Base-by-base conservation (phyloP, 35 echinoderm and acorn worm species). In the Lytechinus pictus region DNA sequence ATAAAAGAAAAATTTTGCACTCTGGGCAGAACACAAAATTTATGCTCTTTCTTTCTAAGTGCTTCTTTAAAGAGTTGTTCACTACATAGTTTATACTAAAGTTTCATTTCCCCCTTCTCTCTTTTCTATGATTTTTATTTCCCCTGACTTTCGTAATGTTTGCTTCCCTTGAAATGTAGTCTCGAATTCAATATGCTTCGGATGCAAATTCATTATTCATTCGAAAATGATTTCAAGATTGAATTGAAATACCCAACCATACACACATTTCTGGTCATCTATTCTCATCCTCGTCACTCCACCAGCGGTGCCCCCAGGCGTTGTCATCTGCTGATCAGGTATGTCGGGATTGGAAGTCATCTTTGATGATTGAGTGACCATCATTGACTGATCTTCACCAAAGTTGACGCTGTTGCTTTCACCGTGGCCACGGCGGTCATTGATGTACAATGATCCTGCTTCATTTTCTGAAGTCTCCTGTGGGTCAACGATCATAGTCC, bases 221-320 rank as follows among this genome's bases (percentile, higher is more conserved):
- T 44, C 33, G 33, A 44, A 44, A 44, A 44, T 44, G 33, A 44
- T 44, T 44, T 44, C 33, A 44, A 44, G 33, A 44, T 44, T 44
- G 33, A 44, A 44, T 44, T 44, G 33, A 44, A 44, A 44, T 79
- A 79, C 4, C 21, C 21, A 7, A 7, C 21, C 66, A 19, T 79
- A 79, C 66, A 79, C 66, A 79, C 66, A 79, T 79, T 79, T 79
- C 66, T 79, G 66, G 12, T 79, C 66, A 79, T 79, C 66, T 79
- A 79, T 79, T 6, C 21, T 24, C 66, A 79, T 79, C 66, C 66
- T 79, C 21, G 66, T 79, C 66, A 19, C 19, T 7, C 66, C 66
- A 16, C 3, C 16, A 79, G 66, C 19, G 66, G 16, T 79, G 66
- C 66, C 19, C n/a, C 16, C 19, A 3, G 19, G 16, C 0, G 66